These are phyloP conservation scores for Serranus cabrilla DNA, from an alignment of 2,797 vertebrate genomes.

Conservation along the genomic window DNA sequence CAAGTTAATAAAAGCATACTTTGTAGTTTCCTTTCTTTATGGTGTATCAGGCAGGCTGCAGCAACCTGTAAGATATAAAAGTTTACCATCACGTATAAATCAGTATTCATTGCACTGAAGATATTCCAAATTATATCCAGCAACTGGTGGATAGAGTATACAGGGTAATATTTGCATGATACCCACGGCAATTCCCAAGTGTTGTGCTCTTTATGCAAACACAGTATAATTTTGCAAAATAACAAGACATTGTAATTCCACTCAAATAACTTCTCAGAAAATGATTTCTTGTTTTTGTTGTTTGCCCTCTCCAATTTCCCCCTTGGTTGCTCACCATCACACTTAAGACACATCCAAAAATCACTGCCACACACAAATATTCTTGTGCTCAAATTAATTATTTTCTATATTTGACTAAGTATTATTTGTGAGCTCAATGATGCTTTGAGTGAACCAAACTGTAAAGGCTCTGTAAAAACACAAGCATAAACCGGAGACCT, in stretches of 20 bases:
- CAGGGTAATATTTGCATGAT: conserved; percentile 68
- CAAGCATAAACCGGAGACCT: not conserved
- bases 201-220: conserved; percentile 75
- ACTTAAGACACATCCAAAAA: conserved; percentile 63
- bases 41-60: conserved; percentile 4
- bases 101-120: conserved; percentile 53
- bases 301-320: conserved; percentile 79
- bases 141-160: conserved; percentile 38
- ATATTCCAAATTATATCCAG: conserved; percentile 55
- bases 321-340: conserved; percentile 74
- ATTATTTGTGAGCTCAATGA: conserved; percentile 59
- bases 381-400: conserved; percentile 69
- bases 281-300: conserved; percentile 78
- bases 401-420: conserved; percentile 71
- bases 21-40: conserved; percentile 17
- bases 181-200: conserved; percentile 65
- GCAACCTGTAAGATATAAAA: conserved; percentile 14
- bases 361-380: conserved; percentile 59
- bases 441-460: conserved; percentile 49
- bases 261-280: conserved; percentile 71
- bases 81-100: conserved; percentile 40
- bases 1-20: conserved; percentile 8
- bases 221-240: conserved; percentile 72
- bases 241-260: conserved; percentile 78
- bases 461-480: conserved; percentile 8